phyloP scores from a whole-genome alignment of 2,888 invertebrate genomes.

The Sthenelais limicola region DNA sequence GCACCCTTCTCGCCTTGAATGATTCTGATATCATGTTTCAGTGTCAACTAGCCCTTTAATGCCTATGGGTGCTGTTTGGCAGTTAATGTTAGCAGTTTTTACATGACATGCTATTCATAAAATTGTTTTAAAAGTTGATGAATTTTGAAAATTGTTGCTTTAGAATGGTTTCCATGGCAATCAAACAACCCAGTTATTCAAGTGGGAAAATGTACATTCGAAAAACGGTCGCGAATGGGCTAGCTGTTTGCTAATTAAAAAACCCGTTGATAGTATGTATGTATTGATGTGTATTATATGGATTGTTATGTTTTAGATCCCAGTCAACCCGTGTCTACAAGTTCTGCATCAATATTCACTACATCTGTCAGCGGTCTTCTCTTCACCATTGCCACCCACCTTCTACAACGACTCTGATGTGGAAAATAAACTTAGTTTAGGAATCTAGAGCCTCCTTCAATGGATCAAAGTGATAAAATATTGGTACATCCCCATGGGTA shows the following conservation, averaged over 20 bases:
- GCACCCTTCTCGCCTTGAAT: too few species aligned
- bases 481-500: too few species aligned
- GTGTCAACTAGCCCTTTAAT: neutral
- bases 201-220: too few species aligned
- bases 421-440: neutral
- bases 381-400: neutral
- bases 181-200: too few species aligned
- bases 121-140: neutral
- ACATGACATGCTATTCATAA: neutral
- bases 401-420: neutral
- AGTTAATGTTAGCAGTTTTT: neutral
- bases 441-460: neutral
- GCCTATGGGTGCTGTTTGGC: neutral
- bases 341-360: neutral
- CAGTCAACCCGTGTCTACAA: neutral
- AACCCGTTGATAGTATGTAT: too few species aligned
- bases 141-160: neutral
- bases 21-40: too few species aligned
- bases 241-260: too few species aligned
- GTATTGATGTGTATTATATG: neutral
- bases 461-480: too few species aligned
- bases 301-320: slow-evolving; percentile 7
- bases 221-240: too few species aligned
- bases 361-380: neutral
- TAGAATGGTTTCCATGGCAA: too few species aligned